Base-by-base conservation (phyloP, 2,888 invertebrate genomes). In the Sericinus montela region DNA sequence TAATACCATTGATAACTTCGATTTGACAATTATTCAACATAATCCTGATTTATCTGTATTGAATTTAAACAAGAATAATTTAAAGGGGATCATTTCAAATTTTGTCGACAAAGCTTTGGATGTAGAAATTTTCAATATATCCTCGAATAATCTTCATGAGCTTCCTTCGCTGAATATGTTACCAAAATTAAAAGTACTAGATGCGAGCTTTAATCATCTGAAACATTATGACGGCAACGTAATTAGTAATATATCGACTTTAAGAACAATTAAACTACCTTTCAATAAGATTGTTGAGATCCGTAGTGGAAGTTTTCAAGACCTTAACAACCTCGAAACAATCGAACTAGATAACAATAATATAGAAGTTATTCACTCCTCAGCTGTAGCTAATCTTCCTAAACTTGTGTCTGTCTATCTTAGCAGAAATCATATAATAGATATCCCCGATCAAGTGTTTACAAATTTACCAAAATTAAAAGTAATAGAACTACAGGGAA, bases 311-410 rank as follows among this genome's bases (percentile, higher is more conserved):
- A 93, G 93, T 11, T 95, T 97, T 59, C 90, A 91, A 56, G 91
- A 93, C 60, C 77, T 96, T 35, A 91, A 91, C 15, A 91, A 92
- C 53, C 74, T 97, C 28, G 92, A 93, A 60, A 90, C 93, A 35
- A 90, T 97, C 32, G 93, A 96, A 76, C 85, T 97, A 58, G 94
- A 96, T 56, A 94, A 93, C 64, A 96, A 97, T 73, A 93, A 95
- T 66, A 89, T 97, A 28, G 91, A 92, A 67, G 85, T 92, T 14
- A 89, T 97, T 28, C 94, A 95, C 63, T 89, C 93, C 0, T 93
- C 93, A 53, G 92, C 95, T 0, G 90, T 97, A 29, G 87, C 91
- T 47, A 90, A 91, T 49, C 75, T 97, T 37, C 93, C 94, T 0
- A 92, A 92, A 49, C 73, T 95, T 23, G 90, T 92, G 51, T 92